These are phyloP conservation scores for Pseudomyrmex pallidus DNA, from an alignment of 1,140 invertebrate species.

Conservation along the genomic window DNA sequence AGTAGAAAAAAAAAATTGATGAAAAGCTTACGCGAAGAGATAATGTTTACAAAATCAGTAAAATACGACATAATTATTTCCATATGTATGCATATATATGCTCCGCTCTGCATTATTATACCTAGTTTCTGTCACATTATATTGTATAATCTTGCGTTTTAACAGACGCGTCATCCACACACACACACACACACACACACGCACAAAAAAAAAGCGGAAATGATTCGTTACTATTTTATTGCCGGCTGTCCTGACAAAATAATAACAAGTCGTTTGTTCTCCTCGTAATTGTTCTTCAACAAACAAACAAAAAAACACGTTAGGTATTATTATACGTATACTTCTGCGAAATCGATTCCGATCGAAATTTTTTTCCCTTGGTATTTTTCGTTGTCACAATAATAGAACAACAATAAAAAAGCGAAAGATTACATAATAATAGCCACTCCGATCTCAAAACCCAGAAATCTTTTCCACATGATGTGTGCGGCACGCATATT, in stretches of 20 bases:
- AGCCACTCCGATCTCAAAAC: not conserved
- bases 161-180: not conserved
- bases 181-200: too few relatives aligned
- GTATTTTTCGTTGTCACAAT: too few relatives aligned
- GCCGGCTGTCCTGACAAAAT: not conserved
- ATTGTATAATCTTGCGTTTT: slow-evolving; percentile 30
- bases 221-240: slow-evolving; percentile 31
- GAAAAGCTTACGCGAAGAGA: not conserved
- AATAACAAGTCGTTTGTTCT: slow-evolving; percentile 20
- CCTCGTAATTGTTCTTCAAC: not conserved
- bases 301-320: too few relatives aligned
- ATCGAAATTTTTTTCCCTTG: too few relatives aligned
- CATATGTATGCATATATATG: not conserved
- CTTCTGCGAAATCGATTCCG: too few relatives aligned
- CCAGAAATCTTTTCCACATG: not conserved
- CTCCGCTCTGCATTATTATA: not conserved
- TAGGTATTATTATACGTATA: not conserved
- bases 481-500: not conserved
- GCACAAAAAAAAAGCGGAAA: slow-evolving; percentile 33
- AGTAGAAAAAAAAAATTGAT: not conserved
- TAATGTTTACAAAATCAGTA: not conserved
- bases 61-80: not conserved
- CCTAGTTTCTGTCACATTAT: not conserved
- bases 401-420: too few relatives aligned
- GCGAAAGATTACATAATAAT: too few relatives aligned